A percentile compares a stretch with the other conserved stretches of the same genome.
These are phyloP conservation scores for Monopis laevigella DNA, from an alignment of 2,888 invertebrate genomes.

Conservation along the genomic window DNA sequence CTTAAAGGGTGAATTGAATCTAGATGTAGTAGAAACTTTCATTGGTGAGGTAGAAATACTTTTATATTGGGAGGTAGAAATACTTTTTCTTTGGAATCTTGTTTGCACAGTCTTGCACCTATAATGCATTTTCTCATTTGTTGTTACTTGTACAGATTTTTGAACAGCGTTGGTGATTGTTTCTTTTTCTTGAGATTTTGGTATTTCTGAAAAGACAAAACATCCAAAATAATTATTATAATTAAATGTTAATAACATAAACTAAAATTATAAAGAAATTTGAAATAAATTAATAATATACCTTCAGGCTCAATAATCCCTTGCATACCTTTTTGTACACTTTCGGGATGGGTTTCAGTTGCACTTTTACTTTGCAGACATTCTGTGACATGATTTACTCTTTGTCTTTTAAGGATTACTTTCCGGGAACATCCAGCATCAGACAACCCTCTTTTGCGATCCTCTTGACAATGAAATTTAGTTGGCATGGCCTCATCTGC, in stretches of 20 bases:
- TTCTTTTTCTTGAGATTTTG: constrained; percentile 1
- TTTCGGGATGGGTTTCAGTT: constrained; percentile 24
- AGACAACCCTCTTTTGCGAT: constrained; percentile 10
- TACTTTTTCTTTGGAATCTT: constrained; percentile 1
- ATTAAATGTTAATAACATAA: too few species aligned
- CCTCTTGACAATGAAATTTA: constrained; percentile 16
- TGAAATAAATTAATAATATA: constrained; percentile 9
- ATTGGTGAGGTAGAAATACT: too few species aligned
- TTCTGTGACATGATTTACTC: constrained; percentile 11
- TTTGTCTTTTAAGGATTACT: constrained; percentile 9
- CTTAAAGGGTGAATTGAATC: constrained; percentile 8
- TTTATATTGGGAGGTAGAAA: constrained; percentile 8
- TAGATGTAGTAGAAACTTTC: too few species aligned
- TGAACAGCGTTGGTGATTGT: background rate
- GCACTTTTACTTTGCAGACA: constrained; percentile 14
- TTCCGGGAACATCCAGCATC: constrained; percentile 10
- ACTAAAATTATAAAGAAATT: background rate
- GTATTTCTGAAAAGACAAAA: constrained; percentile 1
- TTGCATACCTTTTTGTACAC: constrained; percentile 36
- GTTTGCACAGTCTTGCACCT: constrained; percentile 3
- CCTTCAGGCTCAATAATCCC: constrained; percentile 12
- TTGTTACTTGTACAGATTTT: constrained; percentile 1
- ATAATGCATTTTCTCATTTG: too few species aligned
- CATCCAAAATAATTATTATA: background rate
- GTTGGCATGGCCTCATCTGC: constrained; percentile 14